Conservation (phyloP, 1,140 invertebrate genomes). For the Zaprionus kolodkinae region DNA sequence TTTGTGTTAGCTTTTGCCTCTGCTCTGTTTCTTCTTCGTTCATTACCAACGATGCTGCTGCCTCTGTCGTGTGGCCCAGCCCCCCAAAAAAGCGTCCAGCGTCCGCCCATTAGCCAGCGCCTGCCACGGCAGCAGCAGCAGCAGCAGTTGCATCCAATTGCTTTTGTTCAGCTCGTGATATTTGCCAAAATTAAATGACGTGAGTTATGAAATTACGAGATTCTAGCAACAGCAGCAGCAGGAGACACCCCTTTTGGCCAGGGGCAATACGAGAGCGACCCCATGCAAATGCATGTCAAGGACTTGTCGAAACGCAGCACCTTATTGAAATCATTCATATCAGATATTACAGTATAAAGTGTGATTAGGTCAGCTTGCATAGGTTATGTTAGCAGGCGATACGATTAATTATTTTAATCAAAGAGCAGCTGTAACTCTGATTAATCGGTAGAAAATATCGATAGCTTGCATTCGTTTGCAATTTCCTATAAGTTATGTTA, state of each 20-base stretch:
- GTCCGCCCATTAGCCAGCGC: conserved; percentile 20
- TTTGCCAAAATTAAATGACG: conserved; percentile 83
- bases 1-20: conserved; percentile 33
- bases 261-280: not conserved
- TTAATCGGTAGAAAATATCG: too few species aligned
- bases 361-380: not conserved
- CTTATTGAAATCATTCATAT: not conserved
- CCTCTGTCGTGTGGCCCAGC: conserved; percentile 1
- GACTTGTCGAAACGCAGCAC: not conserved
- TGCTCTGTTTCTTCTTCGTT: conserved; percentile 63
- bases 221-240: too few species aligned
- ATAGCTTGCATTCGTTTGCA: too few species aligned
- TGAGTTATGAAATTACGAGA: conserved; percentile 78
- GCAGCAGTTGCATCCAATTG: conserved; percentile 82
- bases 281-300: conserved; percentile 36
- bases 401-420: too few species aligned
- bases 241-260: not conserved
- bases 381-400: too few species aligned
- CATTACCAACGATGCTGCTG: conserved; percentile 53
- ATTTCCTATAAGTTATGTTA: not conserved
- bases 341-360: not conserved
- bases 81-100: conserved; percentile 35
- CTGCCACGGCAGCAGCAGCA: conserved; percentile 58
- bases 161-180: conserved; percentile 83
- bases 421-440: too few species aligned